These are phyloP conservation scores for Whitmania pigra DNA, from an alignment of 1,140 invertebrate species.

Conservation along the genomic window DNA sequence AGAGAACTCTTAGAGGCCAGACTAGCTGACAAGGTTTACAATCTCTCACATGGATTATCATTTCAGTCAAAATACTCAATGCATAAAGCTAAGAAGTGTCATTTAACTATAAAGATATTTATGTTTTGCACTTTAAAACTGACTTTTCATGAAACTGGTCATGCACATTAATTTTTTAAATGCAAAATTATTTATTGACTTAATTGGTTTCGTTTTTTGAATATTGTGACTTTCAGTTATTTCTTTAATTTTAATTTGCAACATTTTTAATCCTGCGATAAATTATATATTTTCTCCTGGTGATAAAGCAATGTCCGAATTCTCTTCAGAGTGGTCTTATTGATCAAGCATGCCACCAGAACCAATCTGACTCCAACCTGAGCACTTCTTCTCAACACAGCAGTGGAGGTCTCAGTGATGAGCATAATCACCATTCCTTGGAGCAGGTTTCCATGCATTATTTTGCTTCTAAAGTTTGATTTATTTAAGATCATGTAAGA, in stretches of 20 bases:
- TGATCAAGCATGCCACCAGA: not conserved
- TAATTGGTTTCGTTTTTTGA: no score
- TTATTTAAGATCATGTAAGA: no score
- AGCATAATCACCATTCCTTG: not conserved
- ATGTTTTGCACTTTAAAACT: no score
- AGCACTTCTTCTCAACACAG: slow-evolving; percentile 17
- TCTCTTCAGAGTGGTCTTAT: not conserved
- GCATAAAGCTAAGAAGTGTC: no score
- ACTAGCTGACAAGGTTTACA: not conserved
- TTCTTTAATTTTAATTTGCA: not conserved
- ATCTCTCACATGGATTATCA: not conserved
- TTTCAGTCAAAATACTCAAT: not conserved
- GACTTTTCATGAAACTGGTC: no score
- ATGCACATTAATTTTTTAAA: no score
- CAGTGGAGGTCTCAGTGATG: slow-evolving; percentile 8
- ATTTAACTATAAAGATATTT: no score
- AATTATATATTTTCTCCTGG: not conserved
- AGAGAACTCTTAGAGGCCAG: slow-evolving; percentile 16
- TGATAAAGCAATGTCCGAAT: not conserved
- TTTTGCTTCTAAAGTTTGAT: not conserved
- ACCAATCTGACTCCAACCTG: slow-evolving; percentile 16
- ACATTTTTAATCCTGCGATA: not conserved
- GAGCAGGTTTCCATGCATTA: not conserved
- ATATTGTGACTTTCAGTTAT: not conserved
- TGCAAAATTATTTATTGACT: no score